These are phyloP conservation scores for Bhutanitis thaidina DNA, from an alignment of 2,888 invertebrate species.

Conservation along the genomic window DNA sequence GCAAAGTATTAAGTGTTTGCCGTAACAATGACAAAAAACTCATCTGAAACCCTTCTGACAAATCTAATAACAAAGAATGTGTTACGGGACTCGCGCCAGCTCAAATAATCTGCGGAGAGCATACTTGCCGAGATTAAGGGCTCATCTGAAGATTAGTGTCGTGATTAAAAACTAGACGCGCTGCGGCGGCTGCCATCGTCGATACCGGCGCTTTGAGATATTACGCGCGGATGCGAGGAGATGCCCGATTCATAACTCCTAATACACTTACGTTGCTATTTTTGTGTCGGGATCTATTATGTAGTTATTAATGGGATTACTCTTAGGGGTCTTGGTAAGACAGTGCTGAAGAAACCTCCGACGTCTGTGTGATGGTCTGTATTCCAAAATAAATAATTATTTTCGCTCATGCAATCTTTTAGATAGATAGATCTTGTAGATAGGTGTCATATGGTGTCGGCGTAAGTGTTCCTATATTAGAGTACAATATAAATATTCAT, in stretches of 20 bases:
- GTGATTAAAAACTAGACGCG: conserved; percentile 23
- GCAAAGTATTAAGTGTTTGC: too few species aligned
- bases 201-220: conserved; percentile 6
- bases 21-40: too few species aligned
- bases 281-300: neutral
- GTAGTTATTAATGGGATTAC: neutral
- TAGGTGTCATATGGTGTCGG: too few species aligned
- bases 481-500: too few species aligned
- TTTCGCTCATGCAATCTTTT: too few species aligned
- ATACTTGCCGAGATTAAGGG: conserved; percentile 4
- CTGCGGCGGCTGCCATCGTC: neutral
- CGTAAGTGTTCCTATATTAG: too few species aligned
- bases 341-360: too few species aligned
- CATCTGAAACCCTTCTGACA: neutral
- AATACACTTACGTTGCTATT: neutral
- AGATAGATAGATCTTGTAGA: too few species aligned
- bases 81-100: neutral
- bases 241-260: conserved; percentile 11
- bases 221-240: conserved; percentile 8
- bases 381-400: too few species aligned
- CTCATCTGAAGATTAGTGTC: conserved; percentile 9
- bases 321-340: too few species aligned
- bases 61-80: neutral
- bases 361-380: too few species aligned
- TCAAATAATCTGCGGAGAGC: neutral